Percentiles rank a stretch among this genome's conserved stretches.
phyloP scores from a whole-genome alignment of 2,797 vertebrate species.

The Atherinosoma microstoma region DNA sequence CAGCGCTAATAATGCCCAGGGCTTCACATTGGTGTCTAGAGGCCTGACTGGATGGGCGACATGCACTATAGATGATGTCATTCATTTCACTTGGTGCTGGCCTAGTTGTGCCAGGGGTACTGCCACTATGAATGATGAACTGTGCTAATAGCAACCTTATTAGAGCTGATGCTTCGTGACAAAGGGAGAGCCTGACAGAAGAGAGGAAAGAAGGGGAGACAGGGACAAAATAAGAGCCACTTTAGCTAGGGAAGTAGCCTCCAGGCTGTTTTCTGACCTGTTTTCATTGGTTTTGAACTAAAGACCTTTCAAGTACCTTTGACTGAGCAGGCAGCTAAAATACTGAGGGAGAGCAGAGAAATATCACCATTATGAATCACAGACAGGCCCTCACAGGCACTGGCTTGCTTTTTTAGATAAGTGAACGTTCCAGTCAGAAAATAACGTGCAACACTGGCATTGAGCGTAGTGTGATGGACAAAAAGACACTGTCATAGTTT shows the following conservation, averaged over 20 bases:
- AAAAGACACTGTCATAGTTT: constrained; percentile 19
- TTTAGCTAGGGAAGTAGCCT: constrained; percentile 42
- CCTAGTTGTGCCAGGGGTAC: constrained; percentile 67
- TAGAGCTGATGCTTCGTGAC: constrained; percentile 55
- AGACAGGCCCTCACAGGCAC: constrained; percentile 56
- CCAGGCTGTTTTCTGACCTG: constrained; percentile 43
- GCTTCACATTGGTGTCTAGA: constrained; percentile 56
- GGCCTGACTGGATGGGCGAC: constrained; percentile 65
- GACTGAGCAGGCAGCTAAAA: constrained; percentile 27
- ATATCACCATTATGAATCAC: constrained; percentile 51
- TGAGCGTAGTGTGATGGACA: constrained; percentile 29
- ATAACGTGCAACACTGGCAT: constrained; percentile 34
- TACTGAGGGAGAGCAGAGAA: constrained; percentile 24
- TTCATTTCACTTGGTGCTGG: constrained; percentile 67
- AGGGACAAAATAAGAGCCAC: constrained; percentile 24
- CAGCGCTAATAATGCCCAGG: constrained; percentile 59
- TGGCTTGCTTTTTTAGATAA: constrained; percentile 36
- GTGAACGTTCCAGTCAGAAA: constrained; percentile 29
- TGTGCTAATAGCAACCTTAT: constrained; percentile 62
- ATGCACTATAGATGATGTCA: constrained; percentile 74
- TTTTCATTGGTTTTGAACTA: constrained; percentile 50
- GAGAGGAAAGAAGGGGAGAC: constrained; percentile 12
- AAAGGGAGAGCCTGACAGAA: constrained; percentile 36
- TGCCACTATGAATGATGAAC: constrained; percentile 61
- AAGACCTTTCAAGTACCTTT: constrained; percentile 28